These are phyloP conservation scores for Brachylomia viminalis DNA, from an alignment of 2,888 invertebrate genomes.

Conservation along the genomic window DNA sequence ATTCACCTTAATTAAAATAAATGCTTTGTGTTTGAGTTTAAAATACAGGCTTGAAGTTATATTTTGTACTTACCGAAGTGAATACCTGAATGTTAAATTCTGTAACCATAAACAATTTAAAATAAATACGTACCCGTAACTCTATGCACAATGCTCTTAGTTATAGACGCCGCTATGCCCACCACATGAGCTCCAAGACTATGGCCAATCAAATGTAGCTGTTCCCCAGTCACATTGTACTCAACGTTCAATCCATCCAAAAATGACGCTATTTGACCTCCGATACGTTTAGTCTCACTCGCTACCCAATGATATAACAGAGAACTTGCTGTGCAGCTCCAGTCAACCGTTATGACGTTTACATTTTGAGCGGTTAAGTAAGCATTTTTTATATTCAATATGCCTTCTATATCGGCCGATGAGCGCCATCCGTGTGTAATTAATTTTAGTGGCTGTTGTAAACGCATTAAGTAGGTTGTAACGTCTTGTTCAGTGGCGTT, in stretches of 20 bases:
- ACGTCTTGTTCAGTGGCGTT: background rate
- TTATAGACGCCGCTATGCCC: constrained; percentile 1
- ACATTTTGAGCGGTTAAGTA: constrained; percentile 1
- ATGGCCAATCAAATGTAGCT: constrained; percentile 25
- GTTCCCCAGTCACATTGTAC: constrained; percentile 14
- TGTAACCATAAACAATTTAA: background rate
- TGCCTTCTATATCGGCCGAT: background rate
- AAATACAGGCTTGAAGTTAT: too few species aligned
- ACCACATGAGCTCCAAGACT: constrained; percentile 29
- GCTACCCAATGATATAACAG: rapidly evolving
- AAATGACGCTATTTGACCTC: background rate
- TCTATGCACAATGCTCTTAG: constrained; percentile 6
- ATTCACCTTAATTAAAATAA: too few species aligned
- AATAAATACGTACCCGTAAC: constrained; percentile 16
- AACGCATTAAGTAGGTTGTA: background rate
- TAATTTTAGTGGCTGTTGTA: constrained; percentile 1
- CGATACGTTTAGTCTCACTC: rapidly evolving
- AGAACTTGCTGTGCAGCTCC: background rate
- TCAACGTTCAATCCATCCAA: background rate
- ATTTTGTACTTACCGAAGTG: too few species aligned
- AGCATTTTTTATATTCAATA: constrained; percentile 12
- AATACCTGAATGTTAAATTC: background rate
- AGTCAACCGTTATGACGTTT: constrained; percentile 16
- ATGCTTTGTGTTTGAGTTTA: too few species aligned
- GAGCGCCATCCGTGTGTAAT: constrained; percentile 23